These are phyloP conservation scores for Nebria brevicollis DNA, from an alignment of 2,888 invertebrate species.

Conservation along the genomic window DNA sequence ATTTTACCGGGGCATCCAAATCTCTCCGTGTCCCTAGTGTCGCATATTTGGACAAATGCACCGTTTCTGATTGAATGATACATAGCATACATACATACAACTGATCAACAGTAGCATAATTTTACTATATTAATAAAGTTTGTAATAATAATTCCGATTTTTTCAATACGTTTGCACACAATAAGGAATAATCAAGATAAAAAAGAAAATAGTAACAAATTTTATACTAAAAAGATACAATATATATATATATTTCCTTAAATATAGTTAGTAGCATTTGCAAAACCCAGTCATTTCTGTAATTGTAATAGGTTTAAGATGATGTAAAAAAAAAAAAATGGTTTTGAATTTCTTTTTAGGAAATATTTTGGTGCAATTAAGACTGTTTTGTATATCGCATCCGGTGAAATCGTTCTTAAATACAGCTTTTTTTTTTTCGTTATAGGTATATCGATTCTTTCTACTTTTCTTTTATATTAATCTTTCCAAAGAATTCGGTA, in stretches of 20 bases:
- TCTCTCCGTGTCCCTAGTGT: background rate
- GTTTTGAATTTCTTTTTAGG: background rate
- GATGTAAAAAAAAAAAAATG: background rate
- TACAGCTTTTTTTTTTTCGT: conserved; percentile 37
- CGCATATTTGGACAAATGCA: background rate
- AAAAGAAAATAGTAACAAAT: conserved; percentile 26
- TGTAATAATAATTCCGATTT: conserved; percentile 37
- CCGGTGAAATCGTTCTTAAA: conserved; percentile 29
- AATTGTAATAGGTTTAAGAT: conserved; percentile 29
- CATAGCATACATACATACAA: background rate
- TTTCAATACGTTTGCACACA: conserved; percentile 43
- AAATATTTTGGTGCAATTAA: conserved; percentile 61
- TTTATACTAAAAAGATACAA: conserved; percentile 41
- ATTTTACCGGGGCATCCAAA: background rate
- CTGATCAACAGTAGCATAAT: conserved; percentile 26
- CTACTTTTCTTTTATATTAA: conserved; percentile 47
- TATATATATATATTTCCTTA: conserved; percentile 26
- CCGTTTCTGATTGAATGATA: background rate
- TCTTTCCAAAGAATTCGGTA: conserved; percentile 48
- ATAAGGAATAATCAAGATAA: conserved; percentile 7
- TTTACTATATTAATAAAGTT: conserved; percentile 29
- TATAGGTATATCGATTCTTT: conserved; percentile 43
- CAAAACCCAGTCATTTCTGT: conserved; percentile 40
- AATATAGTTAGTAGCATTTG: conserved; percentile 38
- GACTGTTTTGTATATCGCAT: conserved; percentile 58